A percentile compares a stretch with the other conserved stretches of the same genome.
phyloP scores from a whole-genome alignment of 2,113 vertebrate species.

The Melanotaenia duboulayi region DNA sequence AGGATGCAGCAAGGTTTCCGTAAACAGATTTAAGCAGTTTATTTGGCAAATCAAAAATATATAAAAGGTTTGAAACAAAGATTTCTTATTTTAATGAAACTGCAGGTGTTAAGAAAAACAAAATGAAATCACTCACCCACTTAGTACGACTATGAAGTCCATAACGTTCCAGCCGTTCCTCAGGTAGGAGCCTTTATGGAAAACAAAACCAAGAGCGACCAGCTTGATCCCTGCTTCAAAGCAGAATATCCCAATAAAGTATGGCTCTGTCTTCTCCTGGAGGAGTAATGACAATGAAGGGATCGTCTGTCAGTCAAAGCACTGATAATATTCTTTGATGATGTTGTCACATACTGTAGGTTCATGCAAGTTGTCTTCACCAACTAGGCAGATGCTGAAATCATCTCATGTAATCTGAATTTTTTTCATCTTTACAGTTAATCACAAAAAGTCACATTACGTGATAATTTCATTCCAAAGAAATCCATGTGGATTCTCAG shows the following conservation, averaged over 20 bases:
- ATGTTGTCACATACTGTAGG: not conserved
- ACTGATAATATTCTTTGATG: not conserved
- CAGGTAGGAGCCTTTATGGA: conserved; percentile 98
- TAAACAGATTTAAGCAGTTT: conserved; percentile 14
- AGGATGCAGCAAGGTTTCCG: not conserved
- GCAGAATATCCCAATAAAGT: conserved; percentile 99
- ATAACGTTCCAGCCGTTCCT: conserved; percentile 99
- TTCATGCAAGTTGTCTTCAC: not conserved
- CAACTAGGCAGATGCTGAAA: too few relatives aligned
- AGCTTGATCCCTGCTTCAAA: conserved; percentile 99
- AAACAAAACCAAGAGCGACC: conserved; percentile 96
- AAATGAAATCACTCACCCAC: conserved; percentile 88
- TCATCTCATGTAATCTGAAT: too few relatives aligned
- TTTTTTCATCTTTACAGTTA: too few relatives aligned
- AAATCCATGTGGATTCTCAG: too few relatives aligned
- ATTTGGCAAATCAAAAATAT: conserved; percentile 21
- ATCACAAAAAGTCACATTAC: too few relatives aligned
- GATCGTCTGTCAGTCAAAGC: not conserved
- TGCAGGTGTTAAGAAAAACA: conserved; percentile 7
- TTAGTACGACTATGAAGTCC: conserved; percentile 99
- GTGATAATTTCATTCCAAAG: too few relatives aligned
- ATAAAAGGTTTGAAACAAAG: conserved; percentile 41
- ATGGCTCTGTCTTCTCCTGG: conserved; percentile 97
- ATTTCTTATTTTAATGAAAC: conserved; percentile 10
- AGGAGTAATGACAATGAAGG: not conserved